Evolutionary conservation across 1,140 invertebrate species (phyloP).

Genomic region (Ephestia elutella): DNA sequence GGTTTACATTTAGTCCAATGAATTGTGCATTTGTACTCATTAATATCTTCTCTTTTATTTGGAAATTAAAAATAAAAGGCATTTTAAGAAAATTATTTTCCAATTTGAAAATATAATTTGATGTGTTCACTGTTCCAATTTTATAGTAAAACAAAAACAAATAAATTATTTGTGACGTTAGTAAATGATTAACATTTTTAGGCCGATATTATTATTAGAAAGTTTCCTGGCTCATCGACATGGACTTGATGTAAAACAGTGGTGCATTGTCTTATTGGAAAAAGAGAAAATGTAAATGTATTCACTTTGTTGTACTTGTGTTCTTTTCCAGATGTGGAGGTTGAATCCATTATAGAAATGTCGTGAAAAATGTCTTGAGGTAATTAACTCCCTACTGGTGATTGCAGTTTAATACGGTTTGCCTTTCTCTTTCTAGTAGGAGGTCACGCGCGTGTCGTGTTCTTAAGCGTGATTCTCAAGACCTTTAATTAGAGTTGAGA

Average conservation of each 20-base stretch:
- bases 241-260: slow-evolving; percentile 72
- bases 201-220: not conserved
- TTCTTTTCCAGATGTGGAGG: slow-evolving; percentile 74
- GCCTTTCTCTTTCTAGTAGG: slow-evolving; percentile 29
- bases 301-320: slow-evolving; percentile 74
- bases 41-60: not conserved
- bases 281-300: slow-evolving; percentile 51
- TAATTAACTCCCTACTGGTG: slow-evolving; percentile 73
- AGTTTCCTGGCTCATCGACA: slow-evolving; percentile 26
- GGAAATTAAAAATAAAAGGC: not conserved
- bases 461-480: not conserved
- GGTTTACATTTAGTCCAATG: slow-evolving; percentile 70
- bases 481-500: slow-evolving; percentile 17
- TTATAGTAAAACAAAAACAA: not conserved
- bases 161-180: not conserved
- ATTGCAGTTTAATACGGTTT: slow-evolving; percentile 64
- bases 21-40: not conserved
- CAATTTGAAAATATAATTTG: not conserved
- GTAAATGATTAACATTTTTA: not conserved
- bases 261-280: slow-evolving; percentile 47
- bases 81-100: not conserved
- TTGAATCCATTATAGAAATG: slow-evolving; percentile 73
- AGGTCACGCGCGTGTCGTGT: not conserved
- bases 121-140: not conserved
- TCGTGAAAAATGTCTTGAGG: slow-evolving; percentile 72